phyloP scores from a whole-genome alignment of 2,113 vertebrate genomes.

The Caretta caretta region DNA sequence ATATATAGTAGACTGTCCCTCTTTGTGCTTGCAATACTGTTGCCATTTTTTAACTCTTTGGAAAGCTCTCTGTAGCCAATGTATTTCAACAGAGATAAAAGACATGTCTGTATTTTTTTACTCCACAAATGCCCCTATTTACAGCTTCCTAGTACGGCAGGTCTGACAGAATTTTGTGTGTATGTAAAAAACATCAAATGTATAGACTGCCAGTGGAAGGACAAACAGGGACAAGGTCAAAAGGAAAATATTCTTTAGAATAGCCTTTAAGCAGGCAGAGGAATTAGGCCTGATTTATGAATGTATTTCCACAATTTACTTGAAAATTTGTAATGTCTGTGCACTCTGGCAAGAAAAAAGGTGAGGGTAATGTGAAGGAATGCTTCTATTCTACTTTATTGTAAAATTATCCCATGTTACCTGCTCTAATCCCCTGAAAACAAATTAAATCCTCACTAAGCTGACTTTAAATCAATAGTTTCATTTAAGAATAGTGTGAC shows the following conservation, averaged over 20 bases:
- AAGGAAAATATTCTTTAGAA: conserved; percentile 72
- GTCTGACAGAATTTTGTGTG: conserved; percentile 38
- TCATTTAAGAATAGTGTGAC: conserved; percentile 97
- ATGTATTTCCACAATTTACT: conserved; percentile 86
- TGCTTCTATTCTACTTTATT: conserved; percentile 88
- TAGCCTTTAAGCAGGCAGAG: conserved; percentile 74
- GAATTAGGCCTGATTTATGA: conserved; percentile 86
- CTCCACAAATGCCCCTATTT: conserved; percentile 54
- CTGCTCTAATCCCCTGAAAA: conserved; percentile 98
- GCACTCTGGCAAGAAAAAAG: conserved; percentile 77
- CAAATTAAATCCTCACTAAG: conserved; percentile 99
- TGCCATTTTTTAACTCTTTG: conserved; percentile 29
- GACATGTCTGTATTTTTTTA: conserved; percentile 54
- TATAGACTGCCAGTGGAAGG: conserved; percentile 59
- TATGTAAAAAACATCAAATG: conserved; percentile 22
- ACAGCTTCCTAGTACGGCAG: conserved; percentile 47
- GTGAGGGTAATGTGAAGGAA: conserved; percentile 82
- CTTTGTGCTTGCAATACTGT: conserved; percentile 6
- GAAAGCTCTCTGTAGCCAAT: conserved; percentile 10
- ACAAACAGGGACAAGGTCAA: conserved; percentile 83
- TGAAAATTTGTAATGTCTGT: conserved; percentile 88
- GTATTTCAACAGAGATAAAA: conserved; percentile 33
- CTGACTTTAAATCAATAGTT: conserved; percentile 99
- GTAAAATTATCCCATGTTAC: conserved; percentile 97
- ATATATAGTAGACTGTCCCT: neutral